Evolutionary conservation across 1,140 invertebrate genomes (phyloP).

Genomic region (Wiebesia pumilae): DNA sequence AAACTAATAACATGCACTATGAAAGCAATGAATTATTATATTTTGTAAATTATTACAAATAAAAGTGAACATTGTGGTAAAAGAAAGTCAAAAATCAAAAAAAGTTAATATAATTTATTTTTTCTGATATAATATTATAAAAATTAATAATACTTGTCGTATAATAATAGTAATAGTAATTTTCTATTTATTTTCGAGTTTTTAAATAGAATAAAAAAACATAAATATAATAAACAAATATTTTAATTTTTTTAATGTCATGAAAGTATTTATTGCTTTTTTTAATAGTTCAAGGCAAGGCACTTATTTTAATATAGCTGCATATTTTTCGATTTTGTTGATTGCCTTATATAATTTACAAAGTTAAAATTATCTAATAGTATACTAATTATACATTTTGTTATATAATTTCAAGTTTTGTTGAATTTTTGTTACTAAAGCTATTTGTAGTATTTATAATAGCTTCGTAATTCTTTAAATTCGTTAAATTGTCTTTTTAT

Average conservation of each 20-base stretch:
- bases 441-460: slow-evolving; percentile 34
- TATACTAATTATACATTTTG: slow-evolving; percentile 21
- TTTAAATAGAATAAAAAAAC: slow-evolving; percentile 47
- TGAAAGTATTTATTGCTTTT: slow-evolving; percentile 38
- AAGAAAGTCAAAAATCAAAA: slow-evolving; percentile 22
- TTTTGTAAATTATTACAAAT: neutral
- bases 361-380: slow-evolving; percentile 19
- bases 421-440: slow-evolving; percentile 23
- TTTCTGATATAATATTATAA: slow-evolving; percentile 33
- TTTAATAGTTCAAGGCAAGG: slow-evolving; percentile 30
- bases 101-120: slow-evolving; percentile 50
- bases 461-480: slow-evolving; percentile 1
- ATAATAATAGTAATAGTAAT: slow-evolving; percentile 4
- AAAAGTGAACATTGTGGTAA: neutral
- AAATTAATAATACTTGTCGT: slow-evolving; percentile 50
- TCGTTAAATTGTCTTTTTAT: slow-evolving; percentile 50
- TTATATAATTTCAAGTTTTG: slow-evolving; percentile 37
- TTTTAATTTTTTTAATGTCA: slow-evolving; percentile 40
- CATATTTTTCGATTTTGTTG: neutral
- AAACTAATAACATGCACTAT: too few species aligned
- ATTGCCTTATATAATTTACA: slow-evolving; percentile 29
- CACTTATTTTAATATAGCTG: slow-evolving; percentile 40
- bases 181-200: slow-evolving; percentile 35
- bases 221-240: slow-evolving; percentile 43
- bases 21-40: too few species aligned